These are phyloP conservation scores for Fragum sueziense DNA, from an alignment of 2,888 invertebrate genomes.

Conservation along the genomic window DNA sequence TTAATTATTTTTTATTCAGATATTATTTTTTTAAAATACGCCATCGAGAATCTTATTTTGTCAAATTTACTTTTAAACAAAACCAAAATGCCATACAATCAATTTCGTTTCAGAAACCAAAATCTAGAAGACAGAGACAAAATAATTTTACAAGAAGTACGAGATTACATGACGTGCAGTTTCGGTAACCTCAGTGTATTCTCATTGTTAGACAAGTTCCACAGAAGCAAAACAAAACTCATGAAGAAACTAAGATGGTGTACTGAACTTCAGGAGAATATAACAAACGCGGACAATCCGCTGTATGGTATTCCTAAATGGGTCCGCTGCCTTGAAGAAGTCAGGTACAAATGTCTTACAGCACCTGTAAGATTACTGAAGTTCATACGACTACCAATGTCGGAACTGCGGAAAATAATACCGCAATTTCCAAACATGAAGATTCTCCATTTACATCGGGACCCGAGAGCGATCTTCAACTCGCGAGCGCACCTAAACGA, in stretches of 20 bases:
- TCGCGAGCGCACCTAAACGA: slow-evolving; percentile 9
- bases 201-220: slow-evolving; percentile 11
- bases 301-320: background rate
- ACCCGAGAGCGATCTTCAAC: slow-evolving; percentile 17
- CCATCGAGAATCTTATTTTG: no score
- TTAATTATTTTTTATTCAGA: no score
- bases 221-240: slow-evolving; percentile 4
- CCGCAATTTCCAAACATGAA: slow-evolving; percentile 27
- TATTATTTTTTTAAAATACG: no score
- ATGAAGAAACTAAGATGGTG: slow-evolving; percentile 13
- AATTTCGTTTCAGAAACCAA: background rate
- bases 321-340: background rate
- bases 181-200: slow-evolving; percentile 1
- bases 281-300: background rate
- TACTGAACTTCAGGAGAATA: background rate
- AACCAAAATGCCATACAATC: no score
- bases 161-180: slow-evolving; percentile 4
- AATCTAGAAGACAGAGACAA: slow-evolving; percentile 15
- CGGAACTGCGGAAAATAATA: background rate
- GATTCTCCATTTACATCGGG: slow-evolving; percentile 12
- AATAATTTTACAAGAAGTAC: background rate
- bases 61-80: no score
- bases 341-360: background rate
- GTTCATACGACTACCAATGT: slow-evolving; percentile 8
- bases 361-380: background rate